phyloP scores from a whole-genome alignment of 2,113 vertebrate genomes.

The Proterorhinus semilunaris region DNA sequence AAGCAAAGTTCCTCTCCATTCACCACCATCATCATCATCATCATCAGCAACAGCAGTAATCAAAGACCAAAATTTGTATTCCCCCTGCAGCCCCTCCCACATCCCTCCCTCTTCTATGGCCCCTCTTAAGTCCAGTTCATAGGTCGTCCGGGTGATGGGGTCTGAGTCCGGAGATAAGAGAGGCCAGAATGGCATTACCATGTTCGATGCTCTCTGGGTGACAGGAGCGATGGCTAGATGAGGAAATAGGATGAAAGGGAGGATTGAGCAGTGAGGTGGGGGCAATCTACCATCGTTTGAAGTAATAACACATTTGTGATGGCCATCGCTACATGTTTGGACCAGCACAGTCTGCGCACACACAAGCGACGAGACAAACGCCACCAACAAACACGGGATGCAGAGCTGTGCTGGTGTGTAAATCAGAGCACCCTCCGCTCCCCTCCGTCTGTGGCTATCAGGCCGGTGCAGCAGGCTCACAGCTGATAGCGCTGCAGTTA shows the following conservation, averaged over 20 bases:
- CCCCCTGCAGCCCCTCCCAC: constrained; percentile 20
- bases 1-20: neutral
- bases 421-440: constrained; percentile 62
- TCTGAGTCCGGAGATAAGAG: constrained; percentile 76
- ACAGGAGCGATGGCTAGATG: constrained; percentile 46
- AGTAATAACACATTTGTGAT: constrained; percentile 73
- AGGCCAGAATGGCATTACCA: constrained; percentile 71
- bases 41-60: neutral
- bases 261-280: constrained; percentile 35
- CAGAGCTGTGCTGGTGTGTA: constrained; percentile 61
- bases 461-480: constrained; percentile 72
- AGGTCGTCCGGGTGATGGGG: constrained; percentile 71
- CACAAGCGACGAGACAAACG: constrained; percentile 23
- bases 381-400: constrained; percentile 53
- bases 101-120: constrained; percentile 10
- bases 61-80: neutral
- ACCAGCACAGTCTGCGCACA: constrained; percentile 13
- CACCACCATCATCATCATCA: neutral
- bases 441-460: constrained; percentile 73
- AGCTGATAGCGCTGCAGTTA: constrained; percentile 74
- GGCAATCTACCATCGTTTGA: constrained; percentile 73
- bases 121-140: constrained; percentile 61
- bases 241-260: constrained; percentile 41
- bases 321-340: constrained; percentile 64
- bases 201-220: constrained; percentile 58